Conservation (phyloP, 2,113 vertebrate species). For the Theristicus caerulescens region DNA sequence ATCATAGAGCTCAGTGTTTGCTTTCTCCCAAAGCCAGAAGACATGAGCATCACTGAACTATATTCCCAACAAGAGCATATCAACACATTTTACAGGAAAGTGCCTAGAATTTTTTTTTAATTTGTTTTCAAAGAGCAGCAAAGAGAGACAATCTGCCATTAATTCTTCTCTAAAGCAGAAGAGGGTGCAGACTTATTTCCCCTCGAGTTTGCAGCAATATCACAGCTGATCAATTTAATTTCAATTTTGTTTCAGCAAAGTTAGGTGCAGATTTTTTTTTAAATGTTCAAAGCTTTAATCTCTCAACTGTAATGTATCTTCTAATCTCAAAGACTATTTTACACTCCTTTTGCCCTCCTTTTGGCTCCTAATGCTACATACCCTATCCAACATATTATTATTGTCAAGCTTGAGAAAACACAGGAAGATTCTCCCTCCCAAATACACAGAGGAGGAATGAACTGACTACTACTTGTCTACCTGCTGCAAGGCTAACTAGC, state of each 20-base stretch:
- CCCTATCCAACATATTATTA: neutral
- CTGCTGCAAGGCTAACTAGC: neutral
- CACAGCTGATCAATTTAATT: neutral
- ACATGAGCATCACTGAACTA: neutral
- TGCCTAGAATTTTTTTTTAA: neutral
- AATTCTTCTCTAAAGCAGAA: neutral
- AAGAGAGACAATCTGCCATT: neutral
- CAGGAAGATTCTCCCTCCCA: neutral
- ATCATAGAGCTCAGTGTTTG: neutral
- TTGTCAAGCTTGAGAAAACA: neutral
- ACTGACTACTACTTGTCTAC: neutral
- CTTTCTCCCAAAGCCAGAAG: neutral
- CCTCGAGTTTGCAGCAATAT: neutral
- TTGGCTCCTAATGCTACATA: neutral
- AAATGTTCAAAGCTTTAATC: neutral
- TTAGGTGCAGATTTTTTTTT: neutral
- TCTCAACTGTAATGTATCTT: neutral
- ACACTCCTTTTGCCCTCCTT: neutral
- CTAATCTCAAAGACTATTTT: neutral
- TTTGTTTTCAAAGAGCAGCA: neutral
- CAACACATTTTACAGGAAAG: neutral
- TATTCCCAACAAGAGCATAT: neutral
- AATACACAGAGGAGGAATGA: neutral
- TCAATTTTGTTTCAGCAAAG: neutral
- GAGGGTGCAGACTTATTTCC: neutral